Conservation (phyloP, 1,140 invertebrate genomes). For the Arion vulgaris region DNA sequence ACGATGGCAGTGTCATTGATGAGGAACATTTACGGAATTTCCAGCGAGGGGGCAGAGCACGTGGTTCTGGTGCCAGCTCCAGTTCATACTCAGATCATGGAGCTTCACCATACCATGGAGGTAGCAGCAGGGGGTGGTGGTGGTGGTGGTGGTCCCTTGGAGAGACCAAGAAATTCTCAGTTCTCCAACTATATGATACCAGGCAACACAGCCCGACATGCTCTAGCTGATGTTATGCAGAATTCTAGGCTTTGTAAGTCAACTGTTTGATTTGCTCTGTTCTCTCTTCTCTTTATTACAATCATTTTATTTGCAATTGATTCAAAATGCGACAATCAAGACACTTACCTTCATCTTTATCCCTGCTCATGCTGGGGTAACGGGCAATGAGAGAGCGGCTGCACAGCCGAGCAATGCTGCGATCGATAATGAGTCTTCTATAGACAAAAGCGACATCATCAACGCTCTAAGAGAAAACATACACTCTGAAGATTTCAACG, state of each 20-base stretch:
- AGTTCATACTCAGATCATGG: conserved; percentile 62
- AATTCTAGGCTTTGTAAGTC: conserved; percentile 79
- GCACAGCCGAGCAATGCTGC: too few species aligned
- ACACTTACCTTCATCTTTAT: too few species aligned
- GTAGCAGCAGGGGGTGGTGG: conserved; percentile 6
- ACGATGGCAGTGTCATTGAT: conserved; percentile 84
- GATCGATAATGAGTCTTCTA: too few species aligned
- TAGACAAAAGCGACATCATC: too few species aligned
- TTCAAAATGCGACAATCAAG: too few species aligned
- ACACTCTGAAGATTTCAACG: too few species aligned
- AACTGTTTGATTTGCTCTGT: too few species aligned
- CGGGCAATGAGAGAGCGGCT: too few species aligned
- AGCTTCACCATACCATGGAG: conserved; percentile 59
- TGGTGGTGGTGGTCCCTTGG: conserved; percentile 34
- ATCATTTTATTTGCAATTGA: too few species aligned
- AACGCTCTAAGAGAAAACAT: too few species aligned
- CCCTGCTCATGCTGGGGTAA: too few species aligned
- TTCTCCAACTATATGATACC: conserved; percentile 68
- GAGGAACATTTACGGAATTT: conserved; percentile 70
- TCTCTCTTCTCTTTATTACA: too few species aligned
- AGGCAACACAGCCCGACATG: conserved; percentile 66
- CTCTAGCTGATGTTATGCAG: conserved; percentile 75
- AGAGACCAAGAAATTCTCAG: conserved; percentile 63
- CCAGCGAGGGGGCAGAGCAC: conserved; percentile 58
- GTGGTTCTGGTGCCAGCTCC: conserved; percentile 65